Evolutionary conservation across 2,113 vertebrate species (phyloP), one percentile per base, ranked within the genome.

Genomic region (Donacobius atricapilla): DNA sequence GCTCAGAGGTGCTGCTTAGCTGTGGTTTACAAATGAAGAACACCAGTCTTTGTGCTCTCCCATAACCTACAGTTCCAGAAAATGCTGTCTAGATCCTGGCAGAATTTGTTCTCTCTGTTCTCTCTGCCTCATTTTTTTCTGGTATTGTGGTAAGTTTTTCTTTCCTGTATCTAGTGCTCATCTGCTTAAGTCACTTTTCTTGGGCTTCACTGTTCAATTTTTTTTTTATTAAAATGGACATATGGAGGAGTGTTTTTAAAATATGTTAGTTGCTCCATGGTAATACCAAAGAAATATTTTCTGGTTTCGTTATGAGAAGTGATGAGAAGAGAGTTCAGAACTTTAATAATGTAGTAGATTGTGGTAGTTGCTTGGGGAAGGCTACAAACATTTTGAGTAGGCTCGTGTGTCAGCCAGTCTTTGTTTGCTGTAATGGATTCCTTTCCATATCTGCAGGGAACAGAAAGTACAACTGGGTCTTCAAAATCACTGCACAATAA

Each of bases 91-190:
- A 70, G 58, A 50, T 81, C 65, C 24, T 87, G 84, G 42, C 37
- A 79, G 69, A 68, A 25, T 39, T 39, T 90, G 50, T 72, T 70
- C 53, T 92, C 84, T 83, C 68, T 33, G 19, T 90, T 92, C 88
- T 17, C 31, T 80, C 25, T 72, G 25, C 58, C 71, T 92, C 63
- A 80, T 90, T 92, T 86, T 77, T 53, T 57, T 42, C 58, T 93
- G 68, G 31, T 76, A 15, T 76, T 86, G 76, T 83, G 64, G 66
- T 77, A 44, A 91, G 30, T 93, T 94, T 83, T 93, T 77, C 76
- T 94, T 94, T 91, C 73, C 56, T 4, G 1, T 91, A 69, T 87
- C 72, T 28, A 8, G 44, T 50, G 69, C 47, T 93, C 60, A 75
- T 89, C 68, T 27, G 19, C 57, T 91, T 48, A 72, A 79, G 42